A percentile compares a stretch with the other conserved stretches of the same genome.
Evolutionary conservation across 2,797 vertebrate genomes (phyloP).

Genomic region (Phoeniculus purpureus): DNA sequence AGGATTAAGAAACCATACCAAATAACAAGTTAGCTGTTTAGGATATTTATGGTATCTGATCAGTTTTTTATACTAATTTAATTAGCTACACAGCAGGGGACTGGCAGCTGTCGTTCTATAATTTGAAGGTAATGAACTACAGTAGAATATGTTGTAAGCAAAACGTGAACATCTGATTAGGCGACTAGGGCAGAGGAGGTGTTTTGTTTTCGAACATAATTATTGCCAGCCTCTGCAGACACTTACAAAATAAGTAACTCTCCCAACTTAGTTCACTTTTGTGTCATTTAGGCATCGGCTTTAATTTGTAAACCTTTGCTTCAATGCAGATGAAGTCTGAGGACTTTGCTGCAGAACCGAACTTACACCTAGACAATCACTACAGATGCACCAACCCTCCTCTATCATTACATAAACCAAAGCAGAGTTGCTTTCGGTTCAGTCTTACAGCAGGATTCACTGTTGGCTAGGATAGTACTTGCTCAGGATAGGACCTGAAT

Average conservation of each 20-base stretch:
- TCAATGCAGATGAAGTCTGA: neutral
- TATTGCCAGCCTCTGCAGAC: neutral
- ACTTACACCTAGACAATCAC: neutral
- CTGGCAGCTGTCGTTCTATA: neutral
- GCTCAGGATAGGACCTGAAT: neutral
- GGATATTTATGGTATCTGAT: constrained; percentile 14
- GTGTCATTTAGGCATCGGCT: neutral
- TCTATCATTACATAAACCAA: neutral
- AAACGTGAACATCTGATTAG: neutral
- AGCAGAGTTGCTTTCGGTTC: neutral
- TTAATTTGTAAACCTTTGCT: neutral
- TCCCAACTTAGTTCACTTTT: neutral
- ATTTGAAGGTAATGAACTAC: constrained; percentile 41
- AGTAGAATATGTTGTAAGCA: neutral
- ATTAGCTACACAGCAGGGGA: constrained; percentile 19
- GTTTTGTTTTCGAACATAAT: neutral
- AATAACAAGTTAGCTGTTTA: neutral
- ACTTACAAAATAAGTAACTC: neutral
- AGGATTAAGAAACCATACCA: neutral
- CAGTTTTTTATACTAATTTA: constrained; percentile 1
- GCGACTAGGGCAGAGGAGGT: neutral
- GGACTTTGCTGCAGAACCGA: neutral
- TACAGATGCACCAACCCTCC: neutral
- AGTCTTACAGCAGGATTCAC: neutral
- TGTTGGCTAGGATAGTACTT: neutral